Evolutionary conservation across 2,113 vertebrate genomes (phyloP), one percentile per base, ranked within the genome.

Genomic region (Siphamia tubifer): DNA sequence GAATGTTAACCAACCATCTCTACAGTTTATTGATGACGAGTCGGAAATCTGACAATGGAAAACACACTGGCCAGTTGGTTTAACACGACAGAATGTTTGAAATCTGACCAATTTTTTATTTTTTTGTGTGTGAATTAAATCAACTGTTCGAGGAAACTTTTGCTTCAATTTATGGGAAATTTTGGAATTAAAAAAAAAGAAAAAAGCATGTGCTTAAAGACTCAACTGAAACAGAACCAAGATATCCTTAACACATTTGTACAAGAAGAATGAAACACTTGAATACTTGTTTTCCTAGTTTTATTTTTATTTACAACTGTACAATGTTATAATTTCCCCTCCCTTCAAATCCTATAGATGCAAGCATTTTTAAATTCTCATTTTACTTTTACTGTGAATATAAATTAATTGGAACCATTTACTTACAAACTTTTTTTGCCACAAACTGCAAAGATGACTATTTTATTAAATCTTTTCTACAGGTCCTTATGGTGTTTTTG

Each of bases 21-120:
- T 83, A 28, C 80, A 74, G 52, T 73, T 34, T 38, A 84, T 82
- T 3, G 69, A 81, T 15, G 78, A 90, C 2, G 84, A 90, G 36
- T 87, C 84, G 3, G 64, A 83, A 39, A 82, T 75, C 3, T 89
- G 35, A 88, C 32, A 49, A 30, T 21, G 20, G 21, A n/a, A 0
- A 8, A 3, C 21, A 7, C 5, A 3, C 11, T 8, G 28, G 10
- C 28, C n/a, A n/a, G n/a, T n/a, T n/a, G n/a, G n/a, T n/a, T n/a
- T n/a, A n/a, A n/a, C n/a, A n/a, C n/a, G n/a, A n/a, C n/a, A n/a
- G n/a, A n/a, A n/a, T n/a, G n/a, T n/a, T n/a, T n/a, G n/a, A n/a
- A n/a, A n/a, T n/a, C n/a, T n/a, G n/a, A n/a, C n/a, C n/a, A n/a
- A n/a, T n/a, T n/a, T n/a, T n/a, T n/a, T n/a, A n/a, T n/a, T n/a